phyloP scores from a whole-genome alignment of 2,113 vertebrate genomes.

The Hypocryptadius cinnamomeus region DNA sequence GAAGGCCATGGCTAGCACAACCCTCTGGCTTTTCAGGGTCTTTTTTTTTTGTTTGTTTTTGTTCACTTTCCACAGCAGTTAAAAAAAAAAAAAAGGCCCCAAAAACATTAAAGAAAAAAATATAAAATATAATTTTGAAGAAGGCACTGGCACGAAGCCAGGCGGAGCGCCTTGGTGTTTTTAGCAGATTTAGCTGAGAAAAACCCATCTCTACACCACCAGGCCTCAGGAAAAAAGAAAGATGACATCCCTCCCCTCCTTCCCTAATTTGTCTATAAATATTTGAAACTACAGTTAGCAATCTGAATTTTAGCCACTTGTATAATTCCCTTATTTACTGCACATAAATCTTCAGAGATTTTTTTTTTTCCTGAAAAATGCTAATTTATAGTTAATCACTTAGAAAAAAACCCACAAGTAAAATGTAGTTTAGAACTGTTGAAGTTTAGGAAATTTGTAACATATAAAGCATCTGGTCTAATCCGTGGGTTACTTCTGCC shows the following conservation, averaged over 20 bases:
- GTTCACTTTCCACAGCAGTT: background rate
- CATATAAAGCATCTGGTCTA: background rate
- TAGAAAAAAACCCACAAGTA: background rate
- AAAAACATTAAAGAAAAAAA: background rate
- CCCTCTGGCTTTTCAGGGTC: background rate
- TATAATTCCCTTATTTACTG: constrained; percentile 1
- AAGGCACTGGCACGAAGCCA: background rate
- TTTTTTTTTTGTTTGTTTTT: background rate
- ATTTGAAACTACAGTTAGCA: constrained; percentile 35
- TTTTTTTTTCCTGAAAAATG: background rate
- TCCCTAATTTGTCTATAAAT: background rate
- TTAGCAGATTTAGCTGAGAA: background rate
- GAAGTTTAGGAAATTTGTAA: background rate
- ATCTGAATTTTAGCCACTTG: background rate
- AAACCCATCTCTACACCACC: background rate
- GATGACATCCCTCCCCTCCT: background rate
- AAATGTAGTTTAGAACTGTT: background rate
- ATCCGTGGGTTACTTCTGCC: background rate
- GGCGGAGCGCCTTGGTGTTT: background rate
- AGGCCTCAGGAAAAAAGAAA: background rate
- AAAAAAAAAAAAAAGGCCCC: background rate
- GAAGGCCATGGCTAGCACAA: background rate
- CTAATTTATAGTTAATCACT: background rate
- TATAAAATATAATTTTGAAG: background rate
- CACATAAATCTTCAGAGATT: background rate